Evolutionary conservation across 1,140 invertebrate genomes (phyloP), one percentile per base, ranked within the genome.

Genomic region (Ditylenchus dipsaci): DNA sequence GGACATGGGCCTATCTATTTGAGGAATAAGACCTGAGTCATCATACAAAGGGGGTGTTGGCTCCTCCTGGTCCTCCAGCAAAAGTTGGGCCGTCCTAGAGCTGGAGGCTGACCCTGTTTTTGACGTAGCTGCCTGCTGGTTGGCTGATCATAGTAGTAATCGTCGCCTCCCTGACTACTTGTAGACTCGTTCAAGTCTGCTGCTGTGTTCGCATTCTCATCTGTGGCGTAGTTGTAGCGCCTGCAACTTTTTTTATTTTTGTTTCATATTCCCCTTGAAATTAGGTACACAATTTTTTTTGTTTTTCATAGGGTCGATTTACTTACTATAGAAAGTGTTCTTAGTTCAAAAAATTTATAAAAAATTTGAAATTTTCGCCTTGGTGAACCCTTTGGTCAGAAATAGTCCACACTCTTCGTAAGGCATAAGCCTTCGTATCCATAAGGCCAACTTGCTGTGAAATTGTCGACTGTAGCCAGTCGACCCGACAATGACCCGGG

Each of bases 11-110:
- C 71, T 63, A 59, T 82, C 80, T 38, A 82, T 82, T 68, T 82
- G 80, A n/a, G 80, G 80, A 57, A 82, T 82, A 0, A 82, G 75
- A 15, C 80, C 78, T 47, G 65, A 45, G 60, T 81, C 76, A 29
- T 68, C 68, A 57, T 63, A 13, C 29, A 33, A 21, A 7, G 59
- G 27, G n/a, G 38, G 29, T 61, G 59, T 53, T 17, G 49, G 49
- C n/a, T 53, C 49, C 8, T 53, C 49, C 33, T 38, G 33, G 33
- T 38, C 33, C 33, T 38, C 33, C 11, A 38, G 33, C 33, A 11
- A 11, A 3, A 38, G 33, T 38, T 38, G 33, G 3, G 49, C 3
- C 15, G 23, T 53, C 15, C 49, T 53, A 3, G 49, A 53, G 8
- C 3, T 21, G 49, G 49, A 53, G n/a, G 49, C n/a, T 26, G 49